A percentile compares a stretch with the other conserved stretches of the same genome.
Conservation (phyloP, 2,888 invertebrate species). For the Lasioglossum zephyrum region DNA sequence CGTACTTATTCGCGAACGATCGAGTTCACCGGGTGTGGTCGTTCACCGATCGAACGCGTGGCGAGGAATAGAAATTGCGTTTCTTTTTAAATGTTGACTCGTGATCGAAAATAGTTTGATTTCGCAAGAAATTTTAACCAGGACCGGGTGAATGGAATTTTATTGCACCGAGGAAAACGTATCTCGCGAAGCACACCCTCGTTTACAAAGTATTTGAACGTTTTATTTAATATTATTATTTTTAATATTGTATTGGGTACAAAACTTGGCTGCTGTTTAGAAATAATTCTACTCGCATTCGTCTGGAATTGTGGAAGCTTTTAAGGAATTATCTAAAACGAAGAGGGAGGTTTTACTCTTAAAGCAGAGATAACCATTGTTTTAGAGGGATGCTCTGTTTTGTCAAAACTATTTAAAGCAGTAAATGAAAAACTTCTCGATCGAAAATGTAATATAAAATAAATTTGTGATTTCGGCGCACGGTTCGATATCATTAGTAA, state of each 20-base stretch:
- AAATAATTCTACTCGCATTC: not conserved
- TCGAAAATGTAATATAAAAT: no score
- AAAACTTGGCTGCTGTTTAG: not conserved
- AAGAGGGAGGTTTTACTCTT: not conserved
- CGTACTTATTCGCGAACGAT: slow-evolving; percentile 51
- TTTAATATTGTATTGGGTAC: not conserved
- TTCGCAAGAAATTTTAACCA: not conserved
- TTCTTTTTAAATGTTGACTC: not conserved
- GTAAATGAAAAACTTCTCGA: not conserved
- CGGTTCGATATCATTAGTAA: no score
- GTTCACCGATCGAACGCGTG: slow-evolving; percentile 2
- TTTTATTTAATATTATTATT: not conserved
- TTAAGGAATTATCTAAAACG: not conserved
- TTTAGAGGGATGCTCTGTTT: not conserved
- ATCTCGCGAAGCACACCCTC: not conserved
- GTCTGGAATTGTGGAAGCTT: not conserved
- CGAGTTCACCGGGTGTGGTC: slow-evolving; percentile 17
- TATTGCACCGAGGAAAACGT: not conserved
- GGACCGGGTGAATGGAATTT: not conserved
- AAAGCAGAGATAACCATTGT: not conserved
- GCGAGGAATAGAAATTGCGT: slow-evolving; percentile 3
- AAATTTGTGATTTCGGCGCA: no score
- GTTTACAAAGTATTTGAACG: not conserved
- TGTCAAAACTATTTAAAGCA: not conserved
- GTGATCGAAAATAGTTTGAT: slow-evolving; percentile 12